A percentile compares a stretch with the other conserved stretches of the same genome.
Conservation (phyloP, 2,797 vertebrate genomes). For the Poeciliopsis paucimaculata region DNA sequence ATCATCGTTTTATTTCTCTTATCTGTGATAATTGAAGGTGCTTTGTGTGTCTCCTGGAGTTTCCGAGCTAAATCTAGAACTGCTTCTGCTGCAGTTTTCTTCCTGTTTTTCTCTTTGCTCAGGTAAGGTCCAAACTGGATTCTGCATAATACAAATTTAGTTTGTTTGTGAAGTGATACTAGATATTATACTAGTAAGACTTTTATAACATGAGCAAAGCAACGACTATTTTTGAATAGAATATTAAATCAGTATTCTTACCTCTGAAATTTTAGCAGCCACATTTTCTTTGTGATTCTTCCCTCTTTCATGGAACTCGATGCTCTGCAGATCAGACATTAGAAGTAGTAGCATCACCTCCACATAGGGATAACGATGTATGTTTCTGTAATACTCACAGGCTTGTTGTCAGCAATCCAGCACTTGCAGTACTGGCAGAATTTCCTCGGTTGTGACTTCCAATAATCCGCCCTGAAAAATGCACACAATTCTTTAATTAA, state of each 20-base stretch:
- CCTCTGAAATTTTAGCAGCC: conserved; percentile 93
- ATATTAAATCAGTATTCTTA: conserved; percentile 55
- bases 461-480: conserved; percentile 92
- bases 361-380: not conserved
- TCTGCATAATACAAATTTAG: not conserved
- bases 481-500: not conserved
- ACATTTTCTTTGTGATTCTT: conserved; percentile 99
- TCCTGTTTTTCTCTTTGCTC: not conserved
- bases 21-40: no score
- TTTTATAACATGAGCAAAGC: not conserved
- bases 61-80: not conserved
- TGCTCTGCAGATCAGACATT: conserved; percentile 81
- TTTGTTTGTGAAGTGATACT: not conserved
- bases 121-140: not conserved
- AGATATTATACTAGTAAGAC: not conserved
- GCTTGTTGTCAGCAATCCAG: conserved; percentile 99
- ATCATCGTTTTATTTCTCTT: no score
- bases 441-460: conserved; percentile 99
- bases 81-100: not conserved
- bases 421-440: conserved; percentile 99
- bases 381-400: conserved; percentile 79
- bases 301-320: conserved; percentile 98
- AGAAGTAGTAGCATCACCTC: not conserved
- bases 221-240: not conserved
- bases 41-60: no score